Conservation (phyloP, 2,888 invertebrate genomes). For the Pseudococcus longispinus region DNA sequence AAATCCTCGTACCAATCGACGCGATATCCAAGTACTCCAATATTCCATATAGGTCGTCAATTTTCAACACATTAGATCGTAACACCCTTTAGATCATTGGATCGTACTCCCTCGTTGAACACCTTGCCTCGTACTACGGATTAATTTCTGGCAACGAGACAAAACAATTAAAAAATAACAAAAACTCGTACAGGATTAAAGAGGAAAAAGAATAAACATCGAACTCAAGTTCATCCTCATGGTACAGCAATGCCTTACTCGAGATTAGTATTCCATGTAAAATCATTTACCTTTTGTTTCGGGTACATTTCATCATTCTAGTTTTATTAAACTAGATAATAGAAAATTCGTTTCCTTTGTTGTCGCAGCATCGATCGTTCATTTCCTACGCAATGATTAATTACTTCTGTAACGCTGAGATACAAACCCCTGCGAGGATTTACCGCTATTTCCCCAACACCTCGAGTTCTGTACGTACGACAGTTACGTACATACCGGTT, state of each 20-base stretch:
- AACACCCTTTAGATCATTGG: neutral
- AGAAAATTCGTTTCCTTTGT: conserved; percentile 33
- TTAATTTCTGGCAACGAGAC: neutral
- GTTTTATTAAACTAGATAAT: conserved; percentile 26
- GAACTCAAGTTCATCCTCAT: neutral
- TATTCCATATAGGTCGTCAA: conserved; percentile 32
- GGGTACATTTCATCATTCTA: neutral
- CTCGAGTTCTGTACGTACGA: neutral
- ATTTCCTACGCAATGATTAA: conserved; percentile 37
- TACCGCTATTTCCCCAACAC: conserved; percentile 33
- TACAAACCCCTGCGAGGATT: conserved; percentile 23
- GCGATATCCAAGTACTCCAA: neutral
- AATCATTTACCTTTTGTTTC: neutral
- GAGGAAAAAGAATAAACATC: neutral
- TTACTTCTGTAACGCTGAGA: neutral
- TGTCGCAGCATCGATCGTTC: neutral
- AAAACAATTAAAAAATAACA: conserved; percentile 17
- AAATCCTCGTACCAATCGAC: neutral
- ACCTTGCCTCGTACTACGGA: neutral
- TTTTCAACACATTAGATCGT: neutral
- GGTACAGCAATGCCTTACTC: neutral
- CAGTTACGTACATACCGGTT: conserved; percentile 6
- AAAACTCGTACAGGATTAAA: neutral
- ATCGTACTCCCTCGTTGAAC: neutral
- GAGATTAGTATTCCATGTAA: neutral